These are phyloP conservation scores for Drosophila macrospina DNA, from an alignment of 2,888 invertebrate genomes.

Conservation along the genomic window DNA sequence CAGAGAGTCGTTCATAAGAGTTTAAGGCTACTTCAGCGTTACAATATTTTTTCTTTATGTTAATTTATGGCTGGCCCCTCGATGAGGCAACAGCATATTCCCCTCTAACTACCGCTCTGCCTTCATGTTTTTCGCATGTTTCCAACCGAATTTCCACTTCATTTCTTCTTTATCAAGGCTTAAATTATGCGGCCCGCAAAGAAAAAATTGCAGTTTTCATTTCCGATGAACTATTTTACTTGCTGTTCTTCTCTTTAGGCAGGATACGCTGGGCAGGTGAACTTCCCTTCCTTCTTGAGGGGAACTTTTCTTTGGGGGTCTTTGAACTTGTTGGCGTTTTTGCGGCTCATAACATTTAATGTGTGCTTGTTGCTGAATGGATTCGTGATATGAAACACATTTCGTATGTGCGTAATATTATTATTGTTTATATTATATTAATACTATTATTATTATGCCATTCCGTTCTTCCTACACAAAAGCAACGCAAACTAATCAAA, in stretches of 20 bases:
- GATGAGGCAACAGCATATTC: constrained; percentile 33
- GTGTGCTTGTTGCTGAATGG: constrained; percentile 22
- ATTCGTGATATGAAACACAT: constrained; percentile 63
- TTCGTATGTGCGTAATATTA: constrained; percentile 51
- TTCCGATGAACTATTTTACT: constrained; percentile 69
- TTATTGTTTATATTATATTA: constrained; percentile 35
- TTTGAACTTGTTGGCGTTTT: constrained; percentile 70
- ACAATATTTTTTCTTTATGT: constrained; percentile 47
- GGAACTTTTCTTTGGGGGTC: constrained; percentile 43
- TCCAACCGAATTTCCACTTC: constrained; percentile 36
- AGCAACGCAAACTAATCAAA: constrained; percentile 27
- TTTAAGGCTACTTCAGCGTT: constrained; percentile 2
- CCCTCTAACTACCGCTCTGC: constrained; percentile 5
- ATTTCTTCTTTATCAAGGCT: constrained; percentile 2
- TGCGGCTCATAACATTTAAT: constrained; percentile 68
- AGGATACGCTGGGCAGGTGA: constrained; percentile 41
- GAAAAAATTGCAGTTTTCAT: constrained; percentile 63
- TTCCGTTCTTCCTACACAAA: constrained; percentile 11
- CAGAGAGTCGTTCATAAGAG: constrained; percentile 29
- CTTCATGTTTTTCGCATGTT: constrained; percentile 55
- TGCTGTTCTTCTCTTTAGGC: not conserved
- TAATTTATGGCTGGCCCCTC: constrained; percentile 67
- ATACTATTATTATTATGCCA: constrained; percentile 19
- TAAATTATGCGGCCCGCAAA: constrained; percentile 40
- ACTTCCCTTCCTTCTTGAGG: not conserved